Conservation (phyloP, 2,797 vertebrate species). For the Alectoris magna region DNA sequence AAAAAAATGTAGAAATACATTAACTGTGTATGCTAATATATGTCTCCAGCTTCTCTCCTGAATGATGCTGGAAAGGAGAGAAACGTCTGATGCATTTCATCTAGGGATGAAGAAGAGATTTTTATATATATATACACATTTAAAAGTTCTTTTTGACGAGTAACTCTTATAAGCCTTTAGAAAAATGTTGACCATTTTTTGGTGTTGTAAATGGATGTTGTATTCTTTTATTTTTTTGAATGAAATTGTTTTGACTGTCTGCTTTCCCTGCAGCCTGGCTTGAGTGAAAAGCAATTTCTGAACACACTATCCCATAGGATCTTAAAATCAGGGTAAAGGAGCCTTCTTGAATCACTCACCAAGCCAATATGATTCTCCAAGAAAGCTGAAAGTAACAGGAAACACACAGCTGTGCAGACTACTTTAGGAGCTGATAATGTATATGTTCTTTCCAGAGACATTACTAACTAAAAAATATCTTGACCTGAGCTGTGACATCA, state of each 20-base stretch:
- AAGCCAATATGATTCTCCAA: not conserved
- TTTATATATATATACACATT: not conserved
- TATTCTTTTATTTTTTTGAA: accelerated
- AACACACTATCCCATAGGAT: not conserved
- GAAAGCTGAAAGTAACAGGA: not conserved
- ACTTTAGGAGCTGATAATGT: not conserved
- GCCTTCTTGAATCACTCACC: not conserved
- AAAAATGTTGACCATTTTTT: not conserved
- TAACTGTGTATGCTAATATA: not conserved
- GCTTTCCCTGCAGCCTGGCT: not conserved
- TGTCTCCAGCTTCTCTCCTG: not conserved
- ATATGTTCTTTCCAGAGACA: not conserved
- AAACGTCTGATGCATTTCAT: not conserved
- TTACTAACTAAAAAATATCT: not conserved
- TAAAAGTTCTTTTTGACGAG: not conserved
- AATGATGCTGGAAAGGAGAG: not conserved
- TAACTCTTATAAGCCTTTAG: not conserved
- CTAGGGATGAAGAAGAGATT: not conserved
- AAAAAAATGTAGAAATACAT: not conserved
- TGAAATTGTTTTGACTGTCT: not conserved
- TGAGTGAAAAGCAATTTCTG: not conserved
- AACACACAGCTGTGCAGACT: not conserved
- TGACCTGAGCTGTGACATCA: not conserved
- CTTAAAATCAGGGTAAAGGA: not conserved
- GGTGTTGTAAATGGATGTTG: not conserved